A percentile compares a stretch with the other conserved stretches of the same genome.
Conservation (phyloP, 2,113 vertebrate species). For the Mirounga angustirostris region DNA sequence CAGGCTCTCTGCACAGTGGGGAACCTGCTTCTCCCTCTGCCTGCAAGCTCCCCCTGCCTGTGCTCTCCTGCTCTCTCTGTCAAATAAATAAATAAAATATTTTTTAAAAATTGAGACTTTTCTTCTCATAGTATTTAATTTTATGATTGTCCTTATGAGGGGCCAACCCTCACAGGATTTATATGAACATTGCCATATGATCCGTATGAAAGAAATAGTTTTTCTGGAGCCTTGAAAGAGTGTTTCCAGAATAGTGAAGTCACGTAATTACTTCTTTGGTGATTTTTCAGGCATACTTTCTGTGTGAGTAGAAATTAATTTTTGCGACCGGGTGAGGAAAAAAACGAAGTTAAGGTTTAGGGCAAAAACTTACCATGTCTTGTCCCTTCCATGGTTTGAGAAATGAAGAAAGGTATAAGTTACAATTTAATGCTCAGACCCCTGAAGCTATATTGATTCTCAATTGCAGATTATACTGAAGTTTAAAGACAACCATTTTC, state of each 20-base stretch:
- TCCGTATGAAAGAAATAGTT: not conserved
- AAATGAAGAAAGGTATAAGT: not conserved
- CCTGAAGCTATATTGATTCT: not conserved
- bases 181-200: not conserved
- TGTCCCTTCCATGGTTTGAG: not conserved
- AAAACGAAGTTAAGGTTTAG: conserved; percentile 31
- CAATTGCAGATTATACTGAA: not conserved
- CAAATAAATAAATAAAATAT: too few relatives aligned
- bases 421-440: not conserved
- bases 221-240: not conserved
- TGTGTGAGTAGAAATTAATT: conserved; percentile 44
- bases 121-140: not conserved
- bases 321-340: not conserved
- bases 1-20: not conserved
- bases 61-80: too few relatives aligned
- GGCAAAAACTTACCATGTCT: not conserved
- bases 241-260: conserved; percentile 11
- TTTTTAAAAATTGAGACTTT: not conserved
- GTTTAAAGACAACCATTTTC: not conserved
- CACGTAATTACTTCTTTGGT: not conserved
- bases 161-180: not conserved
- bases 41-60: too few relatives aligned
- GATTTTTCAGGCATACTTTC: conserved; percentile 2
- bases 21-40: not conserved
- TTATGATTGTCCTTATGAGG: not conserved